Conservation (phyloP, 2,888 invertebrate genomes). For the Entomobrya multifasciata region DNA sequence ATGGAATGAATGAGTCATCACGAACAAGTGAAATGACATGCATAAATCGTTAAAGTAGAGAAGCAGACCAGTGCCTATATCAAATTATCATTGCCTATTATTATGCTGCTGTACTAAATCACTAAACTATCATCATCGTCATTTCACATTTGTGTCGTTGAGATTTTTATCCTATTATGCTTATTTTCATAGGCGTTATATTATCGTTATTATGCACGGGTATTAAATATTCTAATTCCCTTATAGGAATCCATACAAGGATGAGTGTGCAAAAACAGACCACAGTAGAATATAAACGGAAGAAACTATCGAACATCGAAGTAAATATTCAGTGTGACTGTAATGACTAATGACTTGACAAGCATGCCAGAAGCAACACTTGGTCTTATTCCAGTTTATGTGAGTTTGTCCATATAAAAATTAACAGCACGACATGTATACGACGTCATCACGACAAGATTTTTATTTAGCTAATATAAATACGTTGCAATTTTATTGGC, state of each 20-base stretch:
- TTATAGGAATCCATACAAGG: constrained; percentile 19
- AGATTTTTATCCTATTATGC: constrained; percentile 4
- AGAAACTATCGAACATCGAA: too few species aligned
- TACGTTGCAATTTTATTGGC: background rate
- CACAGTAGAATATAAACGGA: too few species aligned
- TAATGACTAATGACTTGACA: too few species aligned
- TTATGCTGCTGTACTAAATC: background rate
- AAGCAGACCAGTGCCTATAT: background rate
- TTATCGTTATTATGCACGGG: background rate
- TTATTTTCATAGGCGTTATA: background rate
- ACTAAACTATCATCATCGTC: background rate
- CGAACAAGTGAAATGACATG: background rate
- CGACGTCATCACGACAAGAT: background rate
- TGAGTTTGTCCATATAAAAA: background rate
- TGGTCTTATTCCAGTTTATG: background rate
- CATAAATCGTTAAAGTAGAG: background rate
- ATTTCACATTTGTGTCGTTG: background rate
- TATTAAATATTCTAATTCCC: background rate
- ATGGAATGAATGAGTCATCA: constrained; percentile 42
- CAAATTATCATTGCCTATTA: background rate
- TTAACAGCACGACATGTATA: background rate
- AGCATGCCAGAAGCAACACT: background rate
- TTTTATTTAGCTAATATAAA: background rate
- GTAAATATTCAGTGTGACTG: too few species aligned
- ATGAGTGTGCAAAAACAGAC: background rate